Evolutionary conservation across 2,113 vertebrate species (phyloP), one percentile per base, ranked within the genome.

Genomic region (Fregetta grallaria): DNA sequence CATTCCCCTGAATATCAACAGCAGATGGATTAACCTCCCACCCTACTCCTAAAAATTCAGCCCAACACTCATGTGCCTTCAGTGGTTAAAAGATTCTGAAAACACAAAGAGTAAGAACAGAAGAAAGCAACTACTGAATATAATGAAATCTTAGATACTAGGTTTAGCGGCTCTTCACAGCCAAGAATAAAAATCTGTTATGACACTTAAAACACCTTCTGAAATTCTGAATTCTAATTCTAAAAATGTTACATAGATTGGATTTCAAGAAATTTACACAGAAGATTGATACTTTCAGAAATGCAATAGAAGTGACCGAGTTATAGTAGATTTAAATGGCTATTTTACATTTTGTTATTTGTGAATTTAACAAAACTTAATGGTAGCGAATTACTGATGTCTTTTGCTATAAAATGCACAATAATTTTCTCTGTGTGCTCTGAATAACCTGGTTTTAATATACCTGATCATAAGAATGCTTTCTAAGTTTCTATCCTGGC

Each of bases 11-110:
- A 98, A 73, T 96, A 97, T 98, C 84, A 97, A 95, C 93, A 96
- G 93, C 97, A 98, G 97, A 98, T 96, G 97, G 96, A 94, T 34
- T 91, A 80, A 82, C 34, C 66, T 61, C 40, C 30, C 61, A 34
- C 15, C 11, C 45, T 5, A 38, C 23, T 74, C 38, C 74, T 42
- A 55, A 71, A 61, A 68, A 82, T 21, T 44, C 70, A 96, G 91
- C 96, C 83, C 86, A 83, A 97, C 59, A 97, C 98, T 98, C 96
- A 96, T 94, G 97, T 97, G 97, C 97, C 96, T 97, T 95, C 92
- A 93, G 55, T 65, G 71, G 15, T 55, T 55, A 49, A 70, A 61
- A 73, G 50, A 81, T 47, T 52, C 20, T 74, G 29, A 84, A 71
- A 94, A 50, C 50, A 59, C 5, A 52, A 42, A 50, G 27, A 10